phyloP scores from a whole-genome alignment of 2,113 vertebrate species.

The Cyprinodon tularosa region DNA sequence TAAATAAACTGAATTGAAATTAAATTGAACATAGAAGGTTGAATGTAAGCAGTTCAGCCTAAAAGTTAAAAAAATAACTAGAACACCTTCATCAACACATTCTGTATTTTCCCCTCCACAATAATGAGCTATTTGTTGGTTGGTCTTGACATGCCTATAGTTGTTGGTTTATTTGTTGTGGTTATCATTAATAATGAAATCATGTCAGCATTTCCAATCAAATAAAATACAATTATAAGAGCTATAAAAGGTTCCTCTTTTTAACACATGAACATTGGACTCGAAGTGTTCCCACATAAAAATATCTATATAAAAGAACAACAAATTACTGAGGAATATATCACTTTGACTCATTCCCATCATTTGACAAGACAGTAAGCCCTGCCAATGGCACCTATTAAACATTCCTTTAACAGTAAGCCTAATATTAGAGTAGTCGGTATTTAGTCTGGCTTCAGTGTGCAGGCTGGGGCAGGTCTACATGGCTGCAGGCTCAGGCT shows the following conservation, averaged over 20 bases:
- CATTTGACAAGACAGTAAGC: neutral
- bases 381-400: neutral
- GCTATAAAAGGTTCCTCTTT: neutral
- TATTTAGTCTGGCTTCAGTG: constrained; percentile 9
- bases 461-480: constrained; percentile 39
- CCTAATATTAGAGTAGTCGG: constrained; percentile 3
- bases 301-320: neutral
- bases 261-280: neutral
- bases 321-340: neutral
- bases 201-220: neutral
- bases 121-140: too few species aligned
- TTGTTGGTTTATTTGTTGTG: neutral
- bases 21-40: too few species aligned
- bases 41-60: too few species aligned
- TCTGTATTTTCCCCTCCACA: too few species aligned
- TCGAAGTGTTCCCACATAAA: neutral
- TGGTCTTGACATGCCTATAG: too few species aligned
- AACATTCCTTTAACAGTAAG: neutral
- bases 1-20: too few species aligned
- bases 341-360: neutral
- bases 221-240: neutral
- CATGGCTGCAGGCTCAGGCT: constrained; percentile 30
- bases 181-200: neutral
- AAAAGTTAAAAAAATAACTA: too few species aligned
- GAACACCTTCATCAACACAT: too few species aligned